Conservation (phyloP, 2,888 invertebrate genomes). For the Drosophila robusta region DNA sequence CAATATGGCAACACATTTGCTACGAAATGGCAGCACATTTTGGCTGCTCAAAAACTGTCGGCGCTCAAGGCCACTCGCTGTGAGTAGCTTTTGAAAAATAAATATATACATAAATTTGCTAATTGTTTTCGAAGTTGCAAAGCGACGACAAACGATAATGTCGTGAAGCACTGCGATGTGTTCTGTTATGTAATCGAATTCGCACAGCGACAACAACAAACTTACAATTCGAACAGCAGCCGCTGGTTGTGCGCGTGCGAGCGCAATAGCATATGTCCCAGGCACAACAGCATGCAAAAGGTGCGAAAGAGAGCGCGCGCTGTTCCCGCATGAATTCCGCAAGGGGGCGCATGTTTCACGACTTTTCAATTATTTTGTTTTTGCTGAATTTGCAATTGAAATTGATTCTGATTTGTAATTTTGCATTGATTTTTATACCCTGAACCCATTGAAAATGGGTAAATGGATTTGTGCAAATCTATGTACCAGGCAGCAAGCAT, state of each 20-base stretch:
- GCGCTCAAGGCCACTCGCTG: slow-evolving; percentile 57
- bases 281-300: slow-evolving; percentile 16
- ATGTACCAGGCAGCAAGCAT: neutral
- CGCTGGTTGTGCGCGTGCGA: slow-evolving; percentile 21
- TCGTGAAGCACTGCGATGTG: slow-evolving; percentile 21
- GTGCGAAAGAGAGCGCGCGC: slow-evolving; percentile 11
- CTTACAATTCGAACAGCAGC: neutral
- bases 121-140: neutral
- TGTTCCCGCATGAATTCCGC: slow-evolving; percentile 19
- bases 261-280: slow-evolving; percentile 24
- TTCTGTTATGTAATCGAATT: slow-evolving; percentile 61
- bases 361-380: slow-evolving; percentile 3
- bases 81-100: slow-evolving; percentile 31
- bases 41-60: slow-evolving; percentile 69
- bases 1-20: slow-evolving; percentile 78
- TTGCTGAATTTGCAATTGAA: slow-evolving; percentile 7
- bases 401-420: slow-evolving; percentile 1
- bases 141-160: slow-evolving; percentile 4
- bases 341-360: slow-evolving; percentile 33
- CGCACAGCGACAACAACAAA: slow-evolving; percentile 41
- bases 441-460: neutral
- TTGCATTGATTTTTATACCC: neutral
- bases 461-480: neutral
- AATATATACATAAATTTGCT: neutral
- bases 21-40: slow-evolving; percentile 67